Evolutionary conservation across 2,113 vertebrate species (phyloP).

Genomic region (Anarrhichthys ocellatus): DNA sequence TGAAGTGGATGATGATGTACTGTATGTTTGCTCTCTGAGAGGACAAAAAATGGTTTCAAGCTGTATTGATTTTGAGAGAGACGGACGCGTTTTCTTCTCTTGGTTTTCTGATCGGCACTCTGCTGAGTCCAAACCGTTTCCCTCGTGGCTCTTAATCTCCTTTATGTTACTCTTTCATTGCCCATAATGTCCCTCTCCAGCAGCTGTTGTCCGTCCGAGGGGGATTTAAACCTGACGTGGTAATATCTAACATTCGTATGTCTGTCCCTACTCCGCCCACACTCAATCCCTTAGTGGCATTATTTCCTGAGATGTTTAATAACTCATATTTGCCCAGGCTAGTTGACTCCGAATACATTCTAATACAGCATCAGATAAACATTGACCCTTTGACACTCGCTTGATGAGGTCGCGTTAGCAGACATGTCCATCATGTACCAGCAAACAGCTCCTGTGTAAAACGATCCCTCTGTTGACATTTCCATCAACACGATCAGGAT

Average conservation of each 20-base stretch:
- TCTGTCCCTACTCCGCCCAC: neutral
- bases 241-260: conserved; percentile 20
- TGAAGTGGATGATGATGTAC: conserved; percentile 58
- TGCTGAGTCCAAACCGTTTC: conserved; percentile 23
- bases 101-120: conserved; percentile 11
- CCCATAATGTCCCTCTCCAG: conserved; percentile 18
- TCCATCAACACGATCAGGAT: conserved; percentile 9
- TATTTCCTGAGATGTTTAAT: conserved; percentile 14
- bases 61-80: conserved; percentile 36
- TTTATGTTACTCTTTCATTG: conserved; percentile 30
- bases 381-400: conserved; percentile 3
- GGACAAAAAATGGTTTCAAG: conserved; percentile 19
- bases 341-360: conserved; percentile 26
- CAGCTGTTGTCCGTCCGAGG: conserved; percentile 18
- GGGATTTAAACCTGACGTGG: conserved; percentile 3
- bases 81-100: conserved; percentile 20
- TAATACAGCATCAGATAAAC: neutral
- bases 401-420: neutral
- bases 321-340: conserved; percentile 22
- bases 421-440: neutral
- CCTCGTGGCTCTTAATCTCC: conserved; percentile 22
- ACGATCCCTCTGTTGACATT: conserved; percentile 19
- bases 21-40: conserved; percentile 45
- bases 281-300: neutral
- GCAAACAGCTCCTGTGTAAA: conserved; percentile 6